Evolutionary conservation across 1,140 invertebrate genomes (phyloP), one percentile per base, ranked within the genome.

Genomic region (Arctopsyche grandis): DNA sequence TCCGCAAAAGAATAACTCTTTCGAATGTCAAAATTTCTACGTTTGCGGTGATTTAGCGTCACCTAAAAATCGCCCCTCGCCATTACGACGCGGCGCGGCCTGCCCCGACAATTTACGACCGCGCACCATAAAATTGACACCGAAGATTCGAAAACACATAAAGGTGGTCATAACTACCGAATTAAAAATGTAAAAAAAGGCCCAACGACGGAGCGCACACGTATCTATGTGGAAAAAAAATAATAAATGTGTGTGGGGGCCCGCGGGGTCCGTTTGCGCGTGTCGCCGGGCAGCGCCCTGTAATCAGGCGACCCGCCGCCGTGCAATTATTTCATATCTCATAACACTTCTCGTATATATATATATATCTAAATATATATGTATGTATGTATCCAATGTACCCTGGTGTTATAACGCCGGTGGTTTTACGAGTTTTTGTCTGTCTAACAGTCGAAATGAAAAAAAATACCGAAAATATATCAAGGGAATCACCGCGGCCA

Each of bases 251-350:
- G 75, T 77, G 44, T 24, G 75, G 75, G 75, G 43, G 43, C 38
- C 75, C 21, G n/a, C 21, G 43, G 71, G 71, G 43, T 38, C 43
- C 71, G 74, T 56, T 69, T 77, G 75, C 75, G 75, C 75, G 75
- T 77, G 75, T 77, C 75, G 75, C 75, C 66, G 66, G 43, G 26
- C 60, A 1, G n/a, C 21, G 38, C 75, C 75, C 75, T 77, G 75
- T 77, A 77, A 77, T 77, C 75, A 77, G 21, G n/a, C 7, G 56
- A 38, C 1, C 12, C 60, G 75, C 75, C 75, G 75, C 26, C 48
- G 22, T 48, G 63, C 75, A 69, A 77, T 77, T 77, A 77, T 77
- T 77, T 69, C 71, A 74, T 74, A 74, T 74, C 71, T 74, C 71
- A 74, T 74, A 74, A 74, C 44, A 74, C 44, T 66, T 66, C 63